Percentiles rank a stretch among this genome's conserved stretches.
Evolutionary conservation across 2,888 invertebrate species (phyloP).

Genomic region (Phorcus lineatus): DNA sequence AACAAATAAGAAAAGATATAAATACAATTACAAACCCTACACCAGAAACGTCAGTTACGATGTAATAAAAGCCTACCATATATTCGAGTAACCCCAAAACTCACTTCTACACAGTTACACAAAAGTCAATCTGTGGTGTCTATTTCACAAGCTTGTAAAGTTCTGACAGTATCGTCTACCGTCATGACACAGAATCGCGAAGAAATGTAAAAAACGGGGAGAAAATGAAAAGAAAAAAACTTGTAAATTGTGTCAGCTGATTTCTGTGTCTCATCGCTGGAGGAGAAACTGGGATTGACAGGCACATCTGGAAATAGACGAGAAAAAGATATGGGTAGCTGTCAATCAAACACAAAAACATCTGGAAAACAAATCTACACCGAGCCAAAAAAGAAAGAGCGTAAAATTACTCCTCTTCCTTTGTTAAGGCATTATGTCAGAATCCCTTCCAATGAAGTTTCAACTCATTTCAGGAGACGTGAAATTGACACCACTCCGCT

Average conservation of each 20-base stretch:
- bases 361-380: conserved; percentile 22
- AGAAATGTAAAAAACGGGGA: not conserved
- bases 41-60: no score
- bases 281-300: not conserved
- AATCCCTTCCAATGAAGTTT: conserved; percentile 3
- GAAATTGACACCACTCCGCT: no score
- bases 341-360: conserved; percentile 17
- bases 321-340: conserved; percentile 7
- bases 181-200: not conserved
- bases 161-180: not conserved
- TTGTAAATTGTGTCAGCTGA: not conserved
- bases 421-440: conserved; percentile 18
- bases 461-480: not conserved
- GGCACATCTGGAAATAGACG: conserved; percentile 18
- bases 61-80: no score
- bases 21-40: no score
- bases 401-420: conserved; percentile 21
- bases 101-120: no score
- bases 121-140: no score
- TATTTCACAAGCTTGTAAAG: no score
- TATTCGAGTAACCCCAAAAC: no score
- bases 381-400: not conserved
- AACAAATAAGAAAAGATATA: no score
- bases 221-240: not conserved
- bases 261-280: not conserved